Evolutionary conservation across 2,113 vertebrate genomes (phyloP), one percentile per base, ranked within the genome.

Genomic region (Sorex araneus): DNA sequence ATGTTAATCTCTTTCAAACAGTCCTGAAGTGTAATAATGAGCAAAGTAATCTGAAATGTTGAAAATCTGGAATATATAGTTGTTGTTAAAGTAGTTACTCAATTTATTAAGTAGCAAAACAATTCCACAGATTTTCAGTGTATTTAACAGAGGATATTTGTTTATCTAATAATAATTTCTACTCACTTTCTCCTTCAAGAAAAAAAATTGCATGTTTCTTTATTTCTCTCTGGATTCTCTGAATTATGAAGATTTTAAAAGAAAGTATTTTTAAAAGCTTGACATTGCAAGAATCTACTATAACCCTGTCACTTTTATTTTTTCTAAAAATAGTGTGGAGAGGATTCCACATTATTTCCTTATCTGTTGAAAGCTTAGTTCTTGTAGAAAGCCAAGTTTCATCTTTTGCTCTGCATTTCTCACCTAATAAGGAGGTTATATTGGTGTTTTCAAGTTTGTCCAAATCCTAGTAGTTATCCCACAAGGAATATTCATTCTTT

Each of bases 361-460:
- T 82, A 63, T 86, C 89, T 85, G 92, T 89, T 63, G 73, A 87
- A 57, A 95, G 79, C 82, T 86, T 91, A 54, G 57, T 47, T 89
- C 84, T 60, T 93, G 66, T 91, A 89, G 57, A 95, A 94, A 96
- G 60, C 30, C 40, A 32, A 92, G 28, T 80, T 94, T 47, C 87
- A 92, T 97, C 97, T 94, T 95, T 95, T 92, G 92, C 82, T 82
- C 79, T 93, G 90, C 92, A 95, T 91, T 92, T 93, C 78, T 40
- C 88, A 86, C 40, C 84, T 97, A 97, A 97, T 92, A 96, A 90
- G 81, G 63, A 97, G 93, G 69, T 94, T 93, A 94, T 94, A 92
- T 97, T 84, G 94, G 30, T 95, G 77, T 79, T 97, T 96, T 96
- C 93, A 96, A 54, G 28, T 79, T 93, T 95, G 87, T 96, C 75